phyloP scores from a whole-genome alignment of 2,113 vertebrate species.

The Miniopterus natalensis region DNA sequence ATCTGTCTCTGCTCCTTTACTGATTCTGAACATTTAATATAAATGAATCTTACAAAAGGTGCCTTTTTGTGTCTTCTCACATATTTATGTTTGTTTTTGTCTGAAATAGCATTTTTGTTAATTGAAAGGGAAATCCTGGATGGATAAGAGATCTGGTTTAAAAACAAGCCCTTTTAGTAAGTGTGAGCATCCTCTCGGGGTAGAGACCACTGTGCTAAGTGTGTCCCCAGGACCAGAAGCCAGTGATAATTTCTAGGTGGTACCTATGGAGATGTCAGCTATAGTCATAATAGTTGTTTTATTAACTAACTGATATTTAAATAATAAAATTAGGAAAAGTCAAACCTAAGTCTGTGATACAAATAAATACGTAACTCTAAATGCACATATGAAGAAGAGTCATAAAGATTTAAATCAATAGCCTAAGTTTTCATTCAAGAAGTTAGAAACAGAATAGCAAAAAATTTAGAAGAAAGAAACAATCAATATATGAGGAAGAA shows the following conservation, averaged over 20 bases:
- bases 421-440: background rate
- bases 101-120: background rate
- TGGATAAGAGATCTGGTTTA: background rate
- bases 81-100: background rate
- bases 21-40: background rate
- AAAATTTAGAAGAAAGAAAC: background rate
- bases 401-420: background rate
- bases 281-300: background rate
- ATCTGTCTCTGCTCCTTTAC: background rate
- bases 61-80: background rate
- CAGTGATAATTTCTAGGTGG: background rate
- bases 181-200: background rate
- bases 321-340: background rate
- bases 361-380: background rate
- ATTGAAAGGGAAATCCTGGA: background rate
- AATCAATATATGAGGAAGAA: background rate
- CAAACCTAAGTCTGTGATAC: background rate
- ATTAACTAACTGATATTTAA: background rate
- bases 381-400: background rate
- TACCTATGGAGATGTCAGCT: background rate
- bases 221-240: background rate
- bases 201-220: background rate
- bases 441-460: background rate
- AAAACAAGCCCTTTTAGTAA: background rate
- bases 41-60: background rate